Conservation (phyloP, 2,113 vertebrate species). For the Lepisosteus osseus region DNA sequence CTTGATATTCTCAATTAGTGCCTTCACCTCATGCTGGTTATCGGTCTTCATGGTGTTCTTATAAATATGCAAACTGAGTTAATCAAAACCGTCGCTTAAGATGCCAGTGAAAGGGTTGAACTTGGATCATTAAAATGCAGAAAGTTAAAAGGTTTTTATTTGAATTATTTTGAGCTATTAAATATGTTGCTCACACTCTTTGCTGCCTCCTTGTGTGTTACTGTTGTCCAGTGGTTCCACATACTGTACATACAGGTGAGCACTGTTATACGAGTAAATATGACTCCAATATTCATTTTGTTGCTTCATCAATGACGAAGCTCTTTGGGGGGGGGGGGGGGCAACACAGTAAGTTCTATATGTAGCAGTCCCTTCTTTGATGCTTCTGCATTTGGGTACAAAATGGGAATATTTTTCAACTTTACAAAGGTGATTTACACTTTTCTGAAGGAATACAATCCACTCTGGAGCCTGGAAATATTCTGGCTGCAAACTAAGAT, state of each 20-base stretch:
- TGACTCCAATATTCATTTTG: no score
- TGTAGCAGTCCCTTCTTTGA: no score
- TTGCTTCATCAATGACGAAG: no score
- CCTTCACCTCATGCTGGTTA: constrained; percentile 44
- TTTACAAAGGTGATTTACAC: no score
- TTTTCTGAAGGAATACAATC: no score
- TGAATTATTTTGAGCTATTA: constrained; percentile 14
- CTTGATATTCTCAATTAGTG: constrained; percentile 57
- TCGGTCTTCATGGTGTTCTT: constrained; percentile 44
- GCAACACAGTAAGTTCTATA: no score
- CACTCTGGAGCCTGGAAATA: no score
- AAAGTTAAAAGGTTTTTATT: constrained; percentile 14
- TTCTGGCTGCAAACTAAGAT: not conserved
- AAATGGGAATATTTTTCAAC: no score
- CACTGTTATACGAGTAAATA: not conserved
- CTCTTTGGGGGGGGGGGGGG: no score
- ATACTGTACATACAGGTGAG: not conserved
- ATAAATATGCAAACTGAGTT: constrained; percentile 63
- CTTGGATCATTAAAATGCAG: constrained; percentile 20
- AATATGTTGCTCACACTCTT: constrained; percentile 13
- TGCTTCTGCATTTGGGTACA: no score
- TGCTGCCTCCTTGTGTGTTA: not conserved
- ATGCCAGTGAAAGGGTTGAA: constrained; percentile 19
- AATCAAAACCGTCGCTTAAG: constrained; percentile 21
- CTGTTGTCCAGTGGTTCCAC: not conserved